These are phyloP conservation scores for Zaprionus bogoriensis DNA, from an alignment of 2,888 invertebrate genomes.

Conservation along the genomic window DNA sequence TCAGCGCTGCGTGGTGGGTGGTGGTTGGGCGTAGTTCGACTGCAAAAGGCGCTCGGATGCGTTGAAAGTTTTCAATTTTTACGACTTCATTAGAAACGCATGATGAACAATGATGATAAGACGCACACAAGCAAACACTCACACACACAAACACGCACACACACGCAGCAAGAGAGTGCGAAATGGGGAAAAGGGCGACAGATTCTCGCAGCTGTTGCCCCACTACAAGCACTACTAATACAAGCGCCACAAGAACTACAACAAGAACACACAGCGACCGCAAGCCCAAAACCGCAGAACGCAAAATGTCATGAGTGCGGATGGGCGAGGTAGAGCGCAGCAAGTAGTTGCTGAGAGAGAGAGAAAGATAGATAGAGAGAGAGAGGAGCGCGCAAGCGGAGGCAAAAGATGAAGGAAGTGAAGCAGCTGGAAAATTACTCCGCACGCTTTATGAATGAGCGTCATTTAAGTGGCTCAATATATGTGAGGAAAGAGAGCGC, in stretches of 20 bases:
- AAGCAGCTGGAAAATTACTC: slow-evolving; percentile 75
- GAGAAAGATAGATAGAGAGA: background rate
- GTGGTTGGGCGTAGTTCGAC: too few relatives aligned
- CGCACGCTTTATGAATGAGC: slow-evolving; percentile 69
- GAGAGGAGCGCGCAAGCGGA: slow-evolving; percentile 22
- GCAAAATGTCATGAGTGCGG: slow-evolving; percentile 13
- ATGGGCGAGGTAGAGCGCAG: background rate
- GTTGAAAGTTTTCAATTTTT: slow-evolving; percentile 73
- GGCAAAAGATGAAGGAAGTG: slow-evolving; percentile 44
- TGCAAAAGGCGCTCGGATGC: slow-evolving; percentile 39
- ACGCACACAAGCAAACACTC: background rate
- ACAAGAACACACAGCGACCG: slow-evolving; percentile 2
- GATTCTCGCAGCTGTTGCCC: slow-evolving; percentile 46
- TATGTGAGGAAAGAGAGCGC: slow-evolving; percentile 10
- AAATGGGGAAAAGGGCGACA: slow-evolving; percentile 13
- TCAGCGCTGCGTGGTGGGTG: too few relatives aligned
- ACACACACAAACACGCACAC: background rate
- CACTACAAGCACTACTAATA: slow-evolving; percentile 33
- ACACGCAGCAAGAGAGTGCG: background rate
- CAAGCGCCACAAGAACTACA: slow-evolving; percentile 16
- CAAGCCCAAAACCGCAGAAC: slow-evolving; percentile 29
- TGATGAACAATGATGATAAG: slow-evolving; percentile 76
- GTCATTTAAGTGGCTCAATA: slow-evolving; percentile 61
- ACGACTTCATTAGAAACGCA: slow-evolving; percentile 79
- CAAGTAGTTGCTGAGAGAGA: background rate